phyloP scores from a whole-genome alignment of 2,797 vertebrate genomes.

The Schizopygopsis malacanthus region DNA sequence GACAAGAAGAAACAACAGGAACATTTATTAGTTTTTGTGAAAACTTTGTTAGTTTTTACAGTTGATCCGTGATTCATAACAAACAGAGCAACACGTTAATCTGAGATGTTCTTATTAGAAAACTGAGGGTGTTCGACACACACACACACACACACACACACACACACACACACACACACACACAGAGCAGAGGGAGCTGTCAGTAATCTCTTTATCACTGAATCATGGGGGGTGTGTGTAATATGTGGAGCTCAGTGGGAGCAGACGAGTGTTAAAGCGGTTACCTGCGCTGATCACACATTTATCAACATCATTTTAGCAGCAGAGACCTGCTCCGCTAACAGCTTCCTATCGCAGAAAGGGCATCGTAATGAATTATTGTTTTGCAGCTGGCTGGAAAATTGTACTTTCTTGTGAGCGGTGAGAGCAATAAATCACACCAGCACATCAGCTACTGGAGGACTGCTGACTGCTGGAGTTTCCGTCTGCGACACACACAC shows the following conservation, averaged over 20 bases:
- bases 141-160: background rate
- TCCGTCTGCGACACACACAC: slow-evolving; percentile 51
- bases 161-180: background rate
- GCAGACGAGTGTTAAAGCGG: slow-evolving; percentile 94
- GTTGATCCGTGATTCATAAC: slow-evolving; percentile 40
- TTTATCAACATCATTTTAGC: slow-evolving; percentile 96
- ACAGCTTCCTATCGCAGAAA: slow-evolving; percentile 93
- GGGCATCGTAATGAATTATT: slow-evolving; percentile 99
- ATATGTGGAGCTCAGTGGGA: slow-evolving; percentile 43
- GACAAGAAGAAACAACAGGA: background rate
- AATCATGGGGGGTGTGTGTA: slow-evolving; percentile 45
- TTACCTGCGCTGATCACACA: slow-evolving; percentile 96
- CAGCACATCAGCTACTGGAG: slow-evolving; percentile 90
- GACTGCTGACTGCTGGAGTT: slow-evolving; percentile 92
- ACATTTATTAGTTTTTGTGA: slow-evolving; percentile 27
- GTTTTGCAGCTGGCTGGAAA: slow-evolving; percentile 98
- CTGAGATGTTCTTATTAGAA: slow-evolving; percentile 45
- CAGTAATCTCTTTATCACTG: slow-evolving; percentile 54
- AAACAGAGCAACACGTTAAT: slow-evolving; percentile 41
- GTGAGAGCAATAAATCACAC: slow-evolving; percentile 97
- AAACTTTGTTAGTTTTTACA: slow-evolving; percentile 34
- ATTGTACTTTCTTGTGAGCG: slow-evolving; percentile 98
- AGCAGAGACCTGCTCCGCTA: slow-evolving; percentile 85
- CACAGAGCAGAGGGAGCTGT: slow-evolving; percentile 37
- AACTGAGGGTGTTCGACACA: slow-evolving; percentile 14